These are phyloP conservation scores for Aselliscus stoliczkanus DNA, from an alignment of 2,797 vertebrate species.

Conservation along the genomic window DNA sequence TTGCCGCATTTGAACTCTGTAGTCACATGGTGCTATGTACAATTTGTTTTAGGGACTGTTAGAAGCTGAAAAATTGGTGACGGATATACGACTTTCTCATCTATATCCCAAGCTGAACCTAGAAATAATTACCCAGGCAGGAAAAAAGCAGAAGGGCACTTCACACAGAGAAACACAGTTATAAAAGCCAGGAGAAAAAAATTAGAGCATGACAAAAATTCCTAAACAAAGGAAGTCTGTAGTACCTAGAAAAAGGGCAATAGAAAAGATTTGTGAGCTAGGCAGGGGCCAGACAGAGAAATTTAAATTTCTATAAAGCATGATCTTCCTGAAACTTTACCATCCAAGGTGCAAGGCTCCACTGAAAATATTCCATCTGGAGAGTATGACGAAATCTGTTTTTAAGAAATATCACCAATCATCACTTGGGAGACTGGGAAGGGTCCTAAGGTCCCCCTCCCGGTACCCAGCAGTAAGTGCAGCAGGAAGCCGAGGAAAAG, in stretches of 20 bases:
- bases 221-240: background rate
- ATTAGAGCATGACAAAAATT: background rate
- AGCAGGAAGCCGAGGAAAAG: background rate
- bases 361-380: background rate
- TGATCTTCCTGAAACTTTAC: background rate
- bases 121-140: conserved; percentile 49
- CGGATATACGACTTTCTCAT: background rate
- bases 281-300: background rate
- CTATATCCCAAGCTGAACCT: background rate
- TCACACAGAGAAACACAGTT: background rate
- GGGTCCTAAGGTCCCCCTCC: background rate
- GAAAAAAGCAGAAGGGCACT: background rate
- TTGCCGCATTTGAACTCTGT: conserved; percentile 34
- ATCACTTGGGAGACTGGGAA: background rate
- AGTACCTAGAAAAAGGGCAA: background rate
- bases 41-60: conserved; percentile 36
- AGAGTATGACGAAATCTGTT: background rate
- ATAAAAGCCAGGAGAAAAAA: background rate
- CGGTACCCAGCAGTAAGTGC: background rate
- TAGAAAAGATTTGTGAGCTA: background rate
- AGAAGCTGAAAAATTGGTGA: conserved; percentile 40
- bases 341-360: background rate
- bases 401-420: background rate
- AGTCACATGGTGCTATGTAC: background rate
- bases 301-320: background rate